Evolutionary conservation across 2,797 vertebrate species (phyloP).

Genomic region (Botia kubotai): DNA sequence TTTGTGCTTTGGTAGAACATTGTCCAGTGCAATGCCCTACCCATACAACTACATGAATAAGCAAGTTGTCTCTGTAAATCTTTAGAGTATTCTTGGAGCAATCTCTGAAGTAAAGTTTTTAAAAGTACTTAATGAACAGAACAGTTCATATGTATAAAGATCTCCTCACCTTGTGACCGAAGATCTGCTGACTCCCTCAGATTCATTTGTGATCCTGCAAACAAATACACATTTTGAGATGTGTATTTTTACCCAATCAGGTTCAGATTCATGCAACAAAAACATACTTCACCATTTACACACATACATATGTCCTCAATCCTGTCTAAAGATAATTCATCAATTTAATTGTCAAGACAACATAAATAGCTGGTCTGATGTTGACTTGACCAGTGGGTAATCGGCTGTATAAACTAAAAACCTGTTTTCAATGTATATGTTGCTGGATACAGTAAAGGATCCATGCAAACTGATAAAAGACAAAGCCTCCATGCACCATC

Average conservation of each 20-base stretch:
- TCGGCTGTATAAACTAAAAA: not conserved
- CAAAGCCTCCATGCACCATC: constrained; percentile 34
- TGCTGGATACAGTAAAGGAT: constrained; percentile 25
- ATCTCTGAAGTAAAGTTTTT: no score
- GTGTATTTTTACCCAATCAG: not conserved
- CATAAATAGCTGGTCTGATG: not conserved
- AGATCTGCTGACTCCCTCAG: constrained; percentile 98
- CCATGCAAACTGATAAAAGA: constrained; percentile 20
- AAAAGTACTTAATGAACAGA: no score
- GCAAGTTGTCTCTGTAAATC: no score
- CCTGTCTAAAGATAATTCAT: constrained; percentile 1
- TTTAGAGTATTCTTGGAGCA: no score
- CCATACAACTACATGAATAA: no score
- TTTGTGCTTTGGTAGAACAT: no score
- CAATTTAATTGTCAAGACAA: not conserved
- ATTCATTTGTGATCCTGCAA: constrained; percentile 95
- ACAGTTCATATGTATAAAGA: not conserved
- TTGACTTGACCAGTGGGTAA: not conserved
- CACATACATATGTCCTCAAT: constrained; percentile 1
- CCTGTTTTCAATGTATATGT: constrained; percentile 26
- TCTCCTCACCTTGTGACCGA: constrained; percentile 92
- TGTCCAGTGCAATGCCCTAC: no score
- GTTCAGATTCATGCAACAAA: constrained; percentile 18
- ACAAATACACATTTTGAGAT: constrained; percentile 8
- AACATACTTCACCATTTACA: constrained; percentile 10